Evolutionary conservation across 1,140 invertebrate genomes (phyloP).

Genomic region (Leptinotarsa lineolata): DNA sequence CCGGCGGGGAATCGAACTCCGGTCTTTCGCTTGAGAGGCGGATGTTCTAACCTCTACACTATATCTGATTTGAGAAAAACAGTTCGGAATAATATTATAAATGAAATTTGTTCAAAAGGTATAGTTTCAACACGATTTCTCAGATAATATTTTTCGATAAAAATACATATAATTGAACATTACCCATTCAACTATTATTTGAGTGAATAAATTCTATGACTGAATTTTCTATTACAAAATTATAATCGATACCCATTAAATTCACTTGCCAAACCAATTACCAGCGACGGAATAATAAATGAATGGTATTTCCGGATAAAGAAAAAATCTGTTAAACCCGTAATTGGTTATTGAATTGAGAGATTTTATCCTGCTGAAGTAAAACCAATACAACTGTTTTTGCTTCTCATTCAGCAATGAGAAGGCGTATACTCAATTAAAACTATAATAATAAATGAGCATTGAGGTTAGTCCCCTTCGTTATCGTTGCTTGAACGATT

Average conservation of each 20-base stretch:
- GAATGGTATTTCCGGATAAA: conserved; percentile 4
- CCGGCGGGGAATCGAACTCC: no score
- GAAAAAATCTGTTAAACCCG: not conserved
- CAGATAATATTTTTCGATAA: no score
- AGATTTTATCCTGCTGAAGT: conserved; percentile 7
- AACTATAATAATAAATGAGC: conserved; percentile 13
- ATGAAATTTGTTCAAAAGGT: no score
- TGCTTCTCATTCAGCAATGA: conserved; percentile 10
- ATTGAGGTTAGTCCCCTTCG: conserved; percentile 11
- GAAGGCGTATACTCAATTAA: conserved; percentile 16
- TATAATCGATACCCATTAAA: not conserved
- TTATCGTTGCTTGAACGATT: not conserved
- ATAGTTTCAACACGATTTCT: no score
- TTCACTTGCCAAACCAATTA: not conserved
- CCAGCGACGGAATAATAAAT: not conserved
- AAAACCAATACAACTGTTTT: conserved; percentile 17
- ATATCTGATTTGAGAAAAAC: no score
- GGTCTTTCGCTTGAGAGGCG: no score
- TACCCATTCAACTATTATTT: no score
- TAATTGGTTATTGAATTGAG: conserved; percentile 10
- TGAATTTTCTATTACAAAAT: no score
- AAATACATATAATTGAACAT: no score
- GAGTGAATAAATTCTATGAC: no score
- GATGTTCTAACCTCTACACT: no score
- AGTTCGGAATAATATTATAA: no score